A percentile compares a stretch with the other conserved stretches of the same genome.
These are phyloP conservation scores for Tiliqua scincoides DNA, from an alignment of 2,113 vertebrate genomes.

Conservation along the genomic window DNA sequence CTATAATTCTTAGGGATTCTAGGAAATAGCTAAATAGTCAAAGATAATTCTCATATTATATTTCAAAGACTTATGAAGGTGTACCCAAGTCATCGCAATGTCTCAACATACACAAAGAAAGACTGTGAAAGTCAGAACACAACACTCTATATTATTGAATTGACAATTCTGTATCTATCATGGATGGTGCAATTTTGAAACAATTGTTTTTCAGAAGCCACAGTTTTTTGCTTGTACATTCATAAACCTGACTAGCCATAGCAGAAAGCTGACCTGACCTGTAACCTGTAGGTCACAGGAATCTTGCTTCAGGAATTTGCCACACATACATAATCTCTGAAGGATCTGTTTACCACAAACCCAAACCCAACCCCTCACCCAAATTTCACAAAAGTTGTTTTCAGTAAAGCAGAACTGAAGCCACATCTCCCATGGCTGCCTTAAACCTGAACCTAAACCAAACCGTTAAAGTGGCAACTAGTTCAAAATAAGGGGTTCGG, in stretches of 20 bases:
- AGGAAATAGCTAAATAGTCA: neutral
- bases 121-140: neutral
- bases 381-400: neutral
- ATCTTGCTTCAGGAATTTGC: neutral
- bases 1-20: neutral
- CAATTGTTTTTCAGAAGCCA: neutral
- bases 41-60: neutral
- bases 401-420: neutral
- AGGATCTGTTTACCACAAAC: neutral
- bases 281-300: neutral
- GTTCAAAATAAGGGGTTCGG: too few species aligned
- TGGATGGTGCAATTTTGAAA: too few species aligned
- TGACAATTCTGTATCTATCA: neutral
- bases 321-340: neutral
- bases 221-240: neutral
- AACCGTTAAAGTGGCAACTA: too few species aligned
- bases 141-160: too few species aligned
- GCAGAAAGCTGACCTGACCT: neutral
- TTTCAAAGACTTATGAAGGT: too few species aligned
- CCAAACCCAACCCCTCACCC: neutral
- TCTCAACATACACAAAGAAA: neutral
- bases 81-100: neutral
- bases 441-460: too few species aligned
- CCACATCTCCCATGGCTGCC: too few species aligned
- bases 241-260: neutral